Conservation (phyloP, 2,113 vertebrate genomes). For the Lepisosteus oculatus region DNA sequence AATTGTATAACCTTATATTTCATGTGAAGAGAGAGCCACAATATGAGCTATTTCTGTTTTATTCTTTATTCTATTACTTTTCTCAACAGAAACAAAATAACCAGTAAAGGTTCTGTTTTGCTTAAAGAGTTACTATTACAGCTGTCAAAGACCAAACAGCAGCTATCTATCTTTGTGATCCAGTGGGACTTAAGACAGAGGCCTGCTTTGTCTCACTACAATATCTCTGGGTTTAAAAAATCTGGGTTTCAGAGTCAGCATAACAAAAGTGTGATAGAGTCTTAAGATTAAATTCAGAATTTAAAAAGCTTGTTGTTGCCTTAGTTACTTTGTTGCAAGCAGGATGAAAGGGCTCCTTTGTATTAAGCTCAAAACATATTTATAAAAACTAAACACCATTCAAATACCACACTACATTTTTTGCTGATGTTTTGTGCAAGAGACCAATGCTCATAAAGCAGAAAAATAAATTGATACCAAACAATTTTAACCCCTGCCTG, state of each 20-base stretch:
- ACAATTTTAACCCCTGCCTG: too few relatives aligned
- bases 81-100: not conserved
- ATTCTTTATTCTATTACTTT: not conserved
- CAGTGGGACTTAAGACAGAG: not conserved
- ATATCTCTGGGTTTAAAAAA: not conserved
- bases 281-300: not conserved
- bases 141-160: conserved; percentile 9
- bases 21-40: not conserved
- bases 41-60: not conserved
- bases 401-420: too few relatives aligned
- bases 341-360: too few relatives aligned
- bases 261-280: not conserved
- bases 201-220: conserved; percentile 6
- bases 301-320: not conserved
- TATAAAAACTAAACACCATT: too few relatives aligned
- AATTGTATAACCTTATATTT: too few relatives aligned
- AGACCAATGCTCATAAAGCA: too few relatives aligned
- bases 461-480: too few relatives aligned
- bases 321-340: too few relatives aligned
- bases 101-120: not conserved
- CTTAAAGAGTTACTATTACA: not conserved
- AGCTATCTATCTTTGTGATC: conserved; percentile 11
- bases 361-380: too few relatives aligned
- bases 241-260: not conserved
- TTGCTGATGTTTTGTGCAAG: too few relatives aligned